Percentiles rank a stretch among this genome's conserved stretches.
These are phyloP conservation scores for Cephus spinipes DNA, from an alignment of 2,888 invertebrate species.

Conservation along the genomic window DNA sequence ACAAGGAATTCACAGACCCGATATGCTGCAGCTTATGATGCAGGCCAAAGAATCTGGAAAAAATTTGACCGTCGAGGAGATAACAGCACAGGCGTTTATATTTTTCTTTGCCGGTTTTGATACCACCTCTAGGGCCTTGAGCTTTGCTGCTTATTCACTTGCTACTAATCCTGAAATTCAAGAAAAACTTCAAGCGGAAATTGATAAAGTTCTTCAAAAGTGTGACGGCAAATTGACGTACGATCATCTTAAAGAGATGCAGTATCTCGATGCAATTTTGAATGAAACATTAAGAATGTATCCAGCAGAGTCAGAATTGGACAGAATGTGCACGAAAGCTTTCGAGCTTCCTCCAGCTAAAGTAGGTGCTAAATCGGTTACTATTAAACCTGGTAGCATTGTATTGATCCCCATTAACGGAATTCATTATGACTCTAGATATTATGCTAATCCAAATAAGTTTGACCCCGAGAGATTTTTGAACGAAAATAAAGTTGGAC, in stretches of 20 bases:
- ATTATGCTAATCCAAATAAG: conserved; percentile 58
- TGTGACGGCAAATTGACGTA: conserved; percentile 56
- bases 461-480: conserved; percentile 65
- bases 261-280: conserved; percentile 70
- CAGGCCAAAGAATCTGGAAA: conserved; percentile 38
- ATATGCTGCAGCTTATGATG: conserved; percentile 57
- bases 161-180: conserved; percentile 48
- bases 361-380: conserved; percentile 50
- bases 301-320: conserved; percentile 44
- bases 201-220: too few species aligned
- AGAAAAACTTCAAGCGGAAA: too few species aligned
- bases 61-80: conserved; percentile 52
- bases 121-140: conserved; percentile 45
- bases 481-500: conserved; percentile 47
- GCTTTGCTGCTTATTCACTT: conserved; percentile 49
- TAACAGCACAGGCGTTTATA: conserved; percentile 67
- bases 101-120: conserved; percentile 61
- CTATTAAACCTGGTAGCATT: conserved; percentile 48
- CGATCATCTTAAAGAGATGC: conserved; percentile 66
- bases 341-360: conserved; percentile 56
- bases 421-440: conserved; percentile 58
- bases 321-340: conserved; percentile 52
- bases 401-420: conserved; percentile 57
- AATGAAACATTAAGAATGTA: conserved; percentile 54
- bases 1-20: conserved; percentile 42